Conservation (phyloP, 2,888 invertebrate species). For the Listrodromus nycthemerus region DNA sequence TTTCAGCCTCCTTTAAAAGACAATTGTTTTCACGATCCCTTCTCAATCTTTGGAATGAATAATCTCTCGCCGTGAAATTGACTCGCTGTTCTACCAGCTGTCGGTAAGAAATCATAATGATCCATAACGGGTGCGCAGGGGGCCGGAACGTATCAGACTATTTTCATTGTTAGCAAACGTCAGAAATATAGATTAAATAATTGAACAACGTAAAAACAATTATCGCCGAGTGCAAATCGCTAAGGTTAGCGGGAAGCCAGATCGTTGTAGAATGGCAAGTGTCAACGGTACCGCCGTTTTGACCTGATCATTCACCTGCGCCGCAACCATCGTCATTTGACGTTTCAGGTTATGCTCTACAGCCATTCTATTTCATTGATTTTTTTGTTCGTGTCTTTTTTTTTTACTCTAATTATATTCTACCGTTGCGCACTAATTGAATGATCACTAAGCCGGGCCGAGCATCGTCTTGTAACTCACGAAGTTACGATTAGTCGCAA, state of each 20-base stretch:
- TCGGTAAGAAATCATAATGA: too few species aligned
- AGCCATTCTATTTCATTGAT: slow-evolving; percentile 17
- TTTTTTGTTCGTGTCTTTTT: slow-evolving; percentile 44
- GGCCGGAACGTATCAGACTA: slow-evolving; percentile 4
- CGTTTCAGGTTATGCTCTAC: slow-evolving; percentile 74
- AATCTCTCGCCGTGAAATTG: too few species aligned
- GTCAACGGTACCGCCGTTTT: slow-evolving; percentile 42
- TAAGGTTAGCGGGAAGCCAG: background rate
- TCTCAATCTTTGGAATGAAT: too few species aligned
- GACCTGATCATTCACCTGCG: slow-evolving; percentile 54
- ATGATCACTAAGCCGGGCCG: background rate
- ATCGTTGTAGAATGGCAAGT: slow-evolving; percentile 39
- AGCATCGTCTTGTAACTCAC: background rate
- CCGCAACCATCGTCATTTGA: slow-evolving; percentile 66
- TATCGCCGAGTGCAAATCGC: background rate
- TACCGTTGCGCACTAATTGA: slow-evolving; percentile 66
- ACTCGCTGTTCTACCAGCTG: too few species aligned
- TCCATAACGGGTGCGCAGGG: background rate
- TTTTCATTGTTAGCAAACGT: slow-evolving; percentile 12
- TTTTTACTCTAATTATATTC: slow-evolving; percentile 39
- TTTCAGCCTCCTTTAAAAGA: too few species aligned
- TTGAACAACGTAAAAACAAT: background rate
- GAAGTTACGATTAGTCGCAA: slow-evolving; percentile 22
- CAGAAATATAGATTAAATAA: slow-evolving; percentile 6
- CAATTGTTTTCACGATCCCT: too few species aligned